phyloP scores from a whole-genome alignment of 2,888 invertebrate genomes.

The Cosmorhoe ocellata region DNA sequence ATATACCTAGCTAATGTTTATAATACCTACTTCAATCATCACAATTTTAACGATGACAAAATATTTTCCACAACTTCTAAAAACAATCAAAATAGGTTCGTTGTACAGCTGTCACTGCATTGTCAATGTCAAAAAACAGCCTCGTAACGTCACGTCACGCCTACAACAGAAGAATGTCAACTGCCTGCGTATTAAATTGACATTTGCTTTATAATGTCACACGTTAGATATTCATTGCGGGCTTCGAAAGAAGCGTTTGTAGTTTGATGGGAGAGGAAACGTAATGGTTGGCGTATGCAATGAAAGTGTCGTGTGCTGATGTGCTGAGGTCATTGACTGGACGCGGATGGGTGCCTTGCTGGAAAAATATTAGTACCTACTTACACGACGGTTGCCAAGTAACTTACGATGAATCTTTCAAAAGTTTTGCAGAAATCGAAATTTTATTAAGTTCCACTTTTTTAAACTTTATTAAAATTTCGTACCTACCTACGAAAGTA shows the following conservation, averaged over 20 bases:
- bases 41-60: slow-evolving; percentile 8
- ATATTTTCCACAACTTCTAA: slow-evolving; percentile 9
- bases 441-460: too few species aligned
- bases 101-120: slow-evolving; percentile 38
- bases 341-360: slow-evolving; percentile 44
- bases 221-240: slow-evolving; percentile 23
- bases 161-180: slow-evolving; percentile 40
- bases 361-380: slow-evolving; percentile 46
- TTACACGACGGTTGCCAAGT: slow-evolving; percentile 25
- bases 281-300: slow-evolving; percentile 27
- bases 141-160: slow-evolving; percentile 35
- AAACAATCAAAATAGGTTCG: slow-evolving; percentile 14
- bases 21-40: background rate
- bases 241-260: background rate
- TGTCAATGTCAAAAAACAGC: slow-evolving; percentile 54
- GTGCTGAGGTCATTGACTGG: slow-evolving; percentile 51
- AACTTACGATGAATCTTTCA: background rate
- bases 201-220: slow-evolving; percentile 17
- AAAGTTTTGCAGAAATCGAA: slow-evolving; percentile 2
- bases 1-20: too few species aligned
- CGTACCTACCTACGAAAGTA: too few species aligned
- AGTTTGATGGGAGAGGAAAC: slow-evolving; percentile 12
- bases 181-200: slow-evolving; percentile 15
- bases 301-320: slow-evolving; percentile 45
- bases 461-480: too few species aligned